These are phyloP conservation scores for Andrena chrysosceles DNA, from an alignment of 2,888 invertebrate genomes.

Conservation along the genomic window DNA sequence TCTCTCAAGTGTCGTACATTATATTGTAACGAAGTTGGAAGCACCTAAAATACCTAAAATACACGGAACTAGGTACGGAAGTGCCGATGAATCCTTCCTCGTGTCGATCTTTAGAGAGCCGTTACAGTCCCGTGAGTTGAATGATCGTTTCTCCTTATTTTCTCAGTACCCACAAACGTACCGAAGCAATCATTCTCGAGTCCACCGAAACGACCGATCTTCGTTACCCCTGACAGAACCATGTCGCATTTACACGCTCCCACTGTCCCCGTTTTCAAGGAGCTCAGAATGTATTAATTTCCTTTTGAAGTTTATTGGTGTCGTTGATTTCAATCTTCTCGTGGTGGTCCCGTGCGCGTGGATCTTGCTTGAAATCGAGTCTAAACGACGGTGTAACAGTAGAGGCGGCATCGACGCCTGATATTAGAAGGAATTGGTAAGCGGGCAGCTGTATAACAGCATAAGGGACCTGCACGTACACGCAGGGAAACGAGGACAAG, in stretches of 20 bases:
- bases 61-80: not conserved
- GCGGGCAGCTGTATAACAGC: no score
- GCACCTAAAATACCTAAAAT: not conserved
- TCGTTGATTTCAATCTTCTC: slow-evolving; percentile 34
- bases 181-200: not conserved
- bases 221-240: slow-evolving; percentile 47
- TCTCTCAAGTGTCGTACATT: not conserved
- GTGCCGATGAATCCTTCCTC: not conserved
- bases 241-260: slow-evolving; percentile 9
- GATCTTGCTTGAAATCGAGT: no score
- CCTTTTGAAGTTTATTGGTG: slow-evolving; percentile 24
- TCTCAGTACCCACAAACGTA: not conserved
- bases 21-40: not conserved
- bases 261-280: not conserved
- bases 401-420: no score
- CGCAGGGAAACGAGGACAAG: not conserved
- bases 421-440: no score
- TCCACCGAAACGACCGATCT: slow-evolving; percentile 41
- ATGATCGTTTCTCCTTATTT: not conserved
- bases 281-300: slow-evolving; percentile 38
- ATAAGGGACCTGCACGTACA: no score
- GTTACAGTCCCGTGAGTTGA: not conserved
- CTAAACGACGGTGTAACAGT: no score
- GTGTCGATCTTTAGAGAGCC: not conserved
- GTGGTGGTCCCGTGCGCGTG: not conserved